phyloP scores from a whole-genome alignment of 2,888 invertebrate genomes.

The Oscheius sp. region DNA sequence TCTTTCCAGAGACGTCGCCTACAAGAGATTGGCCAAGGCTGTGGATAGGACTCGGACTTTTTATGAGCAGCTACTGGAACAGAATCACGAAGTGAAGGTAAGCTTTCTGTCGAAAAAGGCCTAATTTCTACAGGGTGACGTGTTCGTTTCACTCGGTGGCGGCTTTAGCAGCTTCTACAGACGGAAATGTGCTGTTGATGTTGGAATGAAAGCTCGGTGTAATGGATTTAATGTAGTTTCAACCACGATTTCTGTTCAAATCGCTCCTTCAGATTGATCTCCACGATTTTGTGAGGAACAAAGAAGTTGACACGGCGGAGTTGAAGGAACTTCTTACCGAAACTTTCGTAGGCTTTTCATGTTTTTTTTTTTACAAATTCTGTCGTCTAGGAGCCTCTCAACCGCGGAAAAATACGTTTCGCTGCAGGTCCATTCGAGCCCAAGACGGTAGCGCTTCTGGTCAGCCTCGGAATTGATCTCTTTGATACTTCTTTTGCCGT shows the following conservation, averaged over 20 bases:
- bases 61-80: constrained; percentile 48
- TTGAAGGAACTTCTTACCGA: constrained; percentile 42
- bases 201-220: constrained; percentile 40
- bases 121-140: constrained; percentile 37
- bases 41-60: constrained; percentile 52
- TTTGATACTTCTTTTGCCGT: constrained; percentile 70
- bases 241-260: background rate
- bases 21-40: constrained; percentile 56
- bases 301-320: constrained; percentile 46
- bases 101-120: background rate
- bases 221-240: constrained; percentile 40
- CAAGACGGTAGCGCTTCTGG: constrained; percentile 42
- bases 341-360: constrained; percentile 46
- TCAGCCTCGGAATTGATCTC: constrained; percentile 67
- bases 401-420: constrained; percentile 41
- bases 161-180: constrained; percentile 54
- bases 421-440: constrained; percentile 51
- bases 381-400: constrained; percentile 39
- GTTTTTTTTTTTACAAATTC: background rate
- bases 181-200: constrained; percentile 52
- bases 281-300: constrained; percentile 47
- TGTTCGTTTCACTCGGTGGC: constrained; percentile 51
- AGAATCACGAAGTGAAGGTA: constrained; percentile 34
- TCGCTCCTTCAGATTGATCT: constrained; percentile 46
- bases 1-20: constrained; percentile 44